Evolutionary conservation across 2,888 invertebrate species (phyloP).

Genomic region (Stegana nigrithorax): DNA sequence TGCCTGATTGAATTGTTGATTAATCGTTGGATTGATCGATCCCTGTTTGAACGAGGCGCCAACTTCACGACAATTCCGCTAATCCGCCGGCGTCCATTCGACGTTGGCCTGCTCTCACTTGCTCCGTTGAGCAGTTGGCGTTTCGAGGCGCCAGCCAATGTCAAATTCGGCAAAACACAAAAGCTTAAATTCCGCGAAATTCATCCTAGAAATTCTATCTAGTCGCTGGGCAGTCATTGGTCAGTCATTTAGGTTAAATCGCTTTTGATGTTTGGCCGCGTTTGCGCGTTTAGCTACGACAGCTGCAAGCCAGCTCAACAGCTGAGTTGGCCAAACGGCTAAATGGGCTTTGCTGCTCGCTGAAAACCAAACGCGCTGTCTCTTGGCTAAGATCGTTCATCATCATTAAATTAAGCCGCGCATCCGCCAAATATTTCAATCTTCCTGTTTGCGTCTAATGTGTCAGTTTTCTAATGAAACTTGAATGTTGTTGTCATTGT

Average conservation of each 20-base stretch:
- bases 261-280: constrained; percentile 51
- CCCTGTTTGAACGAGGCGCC: no score
- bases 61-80: neutral
- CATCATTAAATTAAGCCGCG: neutral
- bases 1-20: constrained; percentile 5
- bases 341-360: no score
- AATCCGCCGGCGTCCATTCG: neutral
- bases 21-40: constrained; percentile 6
- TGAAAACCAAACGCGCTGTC: no score
- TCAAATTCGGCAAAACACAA: constrained; percentile 53
- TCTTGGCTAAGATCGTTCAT: neutral
- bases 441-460: neutral
- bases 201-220: constrained; percentile 58
- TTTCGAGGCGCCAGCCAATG: neutral
- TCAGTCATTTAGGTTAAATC: no score
- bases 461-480: neutral
- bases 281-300: constrained; percentile 26
- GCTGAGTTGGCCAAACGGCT: no score
- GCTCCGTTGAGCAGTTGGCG: neutral
- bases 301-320: constrained; percentile 15
- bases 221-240: constrained; percentile 49
- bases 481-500: no score
- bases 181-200: constrained; percentile 55
- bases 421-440: neutral
- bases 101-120: neutral